A percentile compares a stretch with the other conserved stretches of the same genome.
Conservation (phyloP, 2,888 invertebrate genomes). For the Bellardia bayeri region DNA sequence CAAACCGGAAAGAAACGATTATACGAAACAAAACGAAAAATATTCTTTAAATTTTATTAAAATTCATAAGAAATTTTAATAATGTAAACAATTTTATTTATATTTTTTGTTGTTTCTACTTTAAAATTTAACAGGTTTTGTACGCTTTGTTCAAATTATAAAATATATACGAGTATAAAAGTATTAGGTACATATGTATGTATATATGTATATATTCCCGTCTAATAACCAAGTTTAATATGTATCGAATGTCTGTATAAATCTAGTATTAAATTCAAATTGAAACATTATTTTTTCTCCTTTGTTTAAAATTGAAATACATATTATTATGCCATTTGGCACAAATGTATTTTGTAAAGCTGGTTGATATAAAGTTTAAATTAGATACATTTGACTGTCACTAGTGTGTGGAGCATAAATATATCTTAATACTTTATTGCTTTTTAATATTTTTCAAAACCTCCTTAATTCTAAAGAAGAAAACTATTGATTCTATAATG, state of each 20-base stretch:
- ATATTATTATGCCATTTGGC: not conserved
- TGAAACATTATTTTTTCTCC: not conserved
- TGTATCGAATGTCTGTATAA: not conserved
- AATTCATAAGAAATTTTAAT: constrained; percentile 41
- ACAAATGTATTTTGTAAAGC: not conserved
- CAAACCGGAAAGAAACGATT: constrained; percentile 70
- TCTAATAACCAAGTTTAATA: constrained; percentile 10
- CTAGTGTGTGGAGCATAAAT: constrained; percentile 2
- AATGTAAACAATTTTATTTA: constrained; percentile 6
- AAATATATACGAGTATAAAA: not conserved
- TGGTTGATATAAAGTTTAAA: not conserved
- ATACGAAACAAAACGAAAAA: constrained; percentile 24
- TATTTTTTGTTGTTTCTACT: not conserved
- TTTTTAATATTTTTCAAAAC: not conserved
- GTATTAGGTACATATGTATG: not conserved
- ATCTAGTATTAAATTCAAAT: not conserved
- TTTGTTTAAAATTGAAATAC: not conserved
- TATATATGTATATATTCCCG: constrained; percentile 15
- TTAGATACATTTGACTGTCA: not conserved
- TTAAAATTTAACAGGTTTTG: constrained; percentile 37
- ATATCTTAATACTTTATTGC: constrained; percentile 3
- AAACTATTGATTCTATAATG: constrained; percentile 4
- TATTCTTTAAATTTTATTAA: constrained; percentile 51
- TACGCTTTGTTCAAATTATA: not conserved
- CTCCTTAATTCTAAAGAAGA: not conserved